phyloP scores from a whole-genome alignment of 2,797 vertebrate genomes.

The Champsocephalus gunnari region DNA sequence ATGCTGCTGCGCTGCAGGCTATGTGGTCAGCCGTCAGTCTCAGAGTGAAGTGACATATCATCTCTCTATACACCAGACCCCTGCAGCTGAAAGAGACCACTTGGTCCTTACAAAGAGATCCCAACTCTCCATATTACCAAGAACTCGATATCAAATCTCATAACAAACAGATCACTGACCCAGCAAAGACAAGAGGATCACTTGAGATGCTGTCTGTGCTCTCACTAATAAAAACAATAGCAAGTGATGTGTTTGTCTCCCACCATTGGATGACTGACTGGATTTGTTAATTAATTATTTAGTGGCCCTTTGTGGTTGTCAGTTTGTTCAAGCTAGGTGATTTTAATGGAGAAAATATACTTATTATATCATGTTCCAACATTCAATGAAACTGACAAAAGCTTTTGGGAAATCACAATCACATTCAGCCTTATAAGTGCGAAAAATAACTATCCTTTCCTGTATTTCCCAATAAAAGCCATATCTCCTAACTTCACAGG shows the following conservation, averaged over 20 bases:
- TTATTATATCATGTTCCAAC: constrained; percentile 55
- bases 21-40: constrained; percentile 81
- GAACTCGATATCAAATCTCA: constrained; percentile 74
- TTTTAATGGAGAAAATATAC: constrained; percentile 54
- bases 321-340: constrained; percentile 55
- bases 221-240: constrained; percentile 66
- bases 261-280: constrained; percentile 39
- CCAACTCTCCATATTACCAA: constrained; percentile 72
- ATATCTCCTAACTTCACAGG: constrained; percentile 71
- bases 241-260: constrained; percentile 35
- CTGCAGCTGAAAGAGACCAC: constrained; percentile 81
- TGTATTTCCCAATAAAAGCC: constrained; percentile 68
- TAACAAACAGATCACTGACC: constrained; percentile 73
- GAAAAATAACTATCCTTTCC: constrained; percentile 62
- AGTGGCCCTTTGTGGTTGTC: constrained; percentile 59
- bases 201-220: constrained; percentile 55
- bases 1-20: constrained; percentile 75
- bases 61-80: constrained; percentile 72
- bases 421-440: constrained; percentile 51
- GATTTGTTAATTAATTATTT: constrained; percentile 67
- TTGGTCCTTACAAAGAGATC: constrained; percentile 82
- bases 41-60: constrained; percentile 80
- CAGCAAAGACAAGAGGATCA: constrained; percentile 58
- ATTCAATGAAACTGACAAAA: constrained; percentile 53
- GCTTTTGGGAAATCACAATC: constrained; percentile 52